A percentile compares a stretch with the other conserved stretches of the same genome.
These are phyloP conservation scores for Gobionotothen gibberifrons DNA, from an alignment of 2,797 vertebrate species.

Conservation along the genomic window DNA sequence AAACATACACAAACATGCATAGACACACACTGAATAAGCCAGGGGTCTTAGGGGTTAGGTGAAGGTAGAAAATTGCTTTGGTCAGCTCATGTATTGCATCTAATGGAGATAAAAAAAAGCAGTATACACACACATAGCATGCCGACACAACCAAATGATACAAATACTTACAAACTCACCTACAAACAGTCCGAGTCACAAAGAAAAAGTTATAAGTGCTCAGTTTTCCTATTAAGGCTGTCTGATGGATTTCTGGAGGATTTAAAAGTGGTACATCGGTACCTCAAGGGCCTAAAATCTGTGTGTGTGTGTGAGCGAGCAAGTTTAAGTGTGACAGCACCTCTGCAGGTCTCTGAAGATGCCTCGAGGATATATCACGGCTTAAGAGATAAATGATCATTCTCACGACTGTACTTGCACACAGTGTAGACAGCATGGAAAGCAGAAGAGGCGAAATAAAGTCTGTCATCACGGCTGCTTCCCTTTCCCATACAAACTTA, in stretches of 20 bases:
- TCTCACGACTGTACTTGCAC: slow-evolving; percentile 35
- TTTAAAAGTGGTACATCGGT: slow-evolving; percentile 25
- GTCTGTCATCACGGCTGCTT: slow-evolving; percentile 19
- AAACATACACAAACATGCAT: slow-evolving; percentile 22
- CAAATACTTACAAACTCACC: background rate
- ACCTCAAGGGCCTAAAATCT: slow-evolving; percentile 5
- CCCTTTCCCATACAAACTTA: background rate
- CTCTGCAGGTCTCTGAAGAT: slow-evolving; percentile 52
- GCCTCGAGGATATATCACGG: slow-evolving; percentile 47
- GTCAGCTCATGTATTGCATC: slow-evolving; percentile 27
- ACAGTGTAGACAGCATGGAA: slow-evolving; percentile 20
- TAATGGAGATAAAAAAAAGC: slow-evolving; percentile 13
- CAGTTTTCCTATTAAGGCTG: background rate
- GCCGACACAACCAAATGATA: slow-evolving; percentile 1
- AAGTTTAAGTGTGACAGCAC: slow-evolving; percentile 41
- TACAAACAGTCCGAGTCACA: background rate
- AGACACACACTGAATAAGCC: background rate
- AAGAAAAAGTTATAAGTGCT: background rate
- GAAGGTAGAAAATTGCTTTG: slow-evolving; percentile 26
- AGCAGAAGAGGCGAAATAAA: slow-evolving; percentile 12
- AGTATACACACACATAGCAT: background rate
- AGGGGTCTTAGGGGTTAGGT: slow-evolving; percentile 4
- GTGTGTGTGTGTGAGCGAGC: background rate
- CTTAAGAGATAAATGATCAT: slow-evolving; percentile 51
- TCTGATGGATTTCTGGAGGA: slow-evolving; percentile 10